phyloP scores from a whole-genome alignment of 2,113 vertebrate genomes.

The Oryzias curvinotus region DNA sequence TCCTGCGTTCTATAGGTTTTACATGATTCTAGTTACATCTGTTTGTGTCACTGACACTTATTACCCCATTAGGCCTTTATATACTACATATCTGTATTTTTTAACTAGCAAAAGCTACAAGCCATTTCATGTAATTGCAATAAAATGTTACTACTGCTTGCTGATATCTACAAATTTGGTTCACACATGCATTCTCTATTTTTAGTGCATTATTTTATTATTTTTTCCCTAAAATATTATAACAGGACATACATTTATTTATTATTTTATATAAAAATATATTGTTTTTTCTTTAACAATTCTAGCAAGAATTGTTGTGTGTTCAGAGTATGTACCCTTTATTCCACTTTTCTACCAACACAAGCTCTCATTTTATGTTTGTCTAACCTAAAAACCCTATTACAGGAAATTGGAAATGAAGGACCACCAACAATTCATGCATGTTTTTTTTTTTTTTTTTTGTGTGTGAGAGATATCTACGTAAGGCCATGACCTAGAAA shows the following conservation, averaged over 20 bases:
- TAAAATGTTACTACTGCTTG: no score
- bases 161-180: no score
- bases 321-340: conserved; percentile 67
- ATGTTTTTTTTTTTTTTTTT: conserved; percentile 13
- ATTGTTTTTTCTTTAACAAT: conserved; percentile 46
- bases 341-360: conserved; percentile 15
- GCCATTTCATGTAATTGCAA: no score
- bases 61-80: conserved; percentile 8
- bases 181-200: no score
- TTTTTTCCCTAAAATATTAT: no score
- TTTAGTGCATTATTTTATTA: no score
- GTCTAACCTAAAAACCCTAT: conserved; percentile 55
- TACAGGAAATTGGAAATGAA: conserved; percentile 68
- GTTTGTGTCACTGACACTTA: no score
- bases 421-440: conserved; percentile 62
- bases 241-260: conserved; percentile 2
- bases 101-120: no score
- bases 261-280: conserved; percentile 24
- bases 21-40: no score
- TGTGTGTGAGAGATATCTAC: conserved; percentile 35
- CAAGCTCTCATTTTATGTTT: conserved; percentile 53
- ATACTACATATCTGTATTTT: neutral
- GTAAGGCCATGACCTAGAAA: conserved; percentile 15
- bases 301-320: conserved; percentile 66
- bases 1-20: conserved; percentile 30